Evolutionary conservation across 2,113 vertebrate species (phyloP), one percentile per base, ranked within the genome.

Genomic region (cattle (Bos taurus)): DNA sequence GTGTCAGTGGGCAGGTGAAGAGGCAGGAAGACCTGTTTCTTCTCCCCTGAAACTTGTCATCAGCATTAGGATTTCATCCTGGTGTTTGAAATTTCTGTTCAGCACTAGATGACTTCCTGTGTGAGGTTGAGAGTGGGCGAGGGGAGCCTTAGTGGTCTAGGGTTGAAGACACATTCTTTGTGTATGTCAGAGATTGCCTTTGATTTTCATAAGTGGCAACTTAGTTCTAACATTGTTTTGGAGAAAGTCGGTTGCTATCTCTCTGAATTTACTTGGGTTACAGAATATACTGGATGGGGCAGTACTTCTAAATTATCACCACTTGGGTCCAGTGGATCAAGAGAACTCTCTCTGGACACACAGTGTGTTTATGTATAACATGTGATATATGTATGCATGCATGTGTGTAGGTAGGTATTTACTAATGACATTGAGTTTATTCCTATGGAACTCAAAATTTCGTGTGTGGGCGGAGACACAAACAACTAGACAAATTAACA

Each of bases 241-340:
- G 71, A 88, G 64, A 85, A 91, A 92, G 77, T 82, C 30, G 6
- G 30, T 93, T 87, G 77, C 57, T 62, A 8, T 86, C 77, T 91
- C 52, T 57, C 25, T 82, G 88, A 93, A 71, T 95, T 93, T 97
- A 26, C 33, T 83, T 67, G 62, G 28, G 19, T 87, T 89, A 30
- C 43, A 91, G 19, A 93, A 82, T 91, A 40, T 77, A 14, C 46
- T 71, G 56, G 21, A 2, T 56, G 91, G n/a, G 81, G 83, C 50
- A 64, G 25, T 87, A 26, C 48, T 93, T 86, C 6, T 74, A 11
- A 95, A 67, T 89, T 43, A 92, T 54, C 25, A 54, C 60, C 7
- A 43, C 88, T 94, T 94, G 40, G 28, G 7, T 60, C 62, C 30
- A 30, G 3, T 57, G 30, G 9, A 23, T 67, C 40, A 60, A 71